Evolutionary conservation across 2,113 vertebrate genomes (phyloP).

Genomic region (Grallaria varia): DNA sequence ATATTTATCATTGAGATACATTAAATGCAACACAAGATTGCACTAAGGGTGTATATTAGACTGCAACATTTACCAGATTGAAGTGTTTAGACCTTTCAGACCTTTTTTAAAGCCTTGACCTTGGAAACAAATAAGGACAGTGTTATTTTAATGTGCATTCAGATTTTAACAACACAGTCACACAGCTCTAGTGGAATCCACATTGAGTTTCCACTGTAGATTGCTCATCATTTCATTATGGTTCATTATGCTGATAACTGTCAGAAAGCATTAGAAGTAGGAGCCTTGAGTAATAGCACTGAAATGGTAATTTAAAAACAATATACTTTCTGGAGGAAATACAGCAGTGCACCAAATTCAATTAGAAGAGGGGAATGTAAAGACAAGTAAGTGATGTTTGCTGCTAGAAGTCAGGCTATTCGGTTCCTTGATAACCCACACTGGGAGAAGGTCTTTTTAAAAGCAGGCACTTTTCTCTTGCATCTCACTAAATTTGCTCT

Average conservation of each 20-base stretch:
- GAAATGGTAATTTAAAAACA: conserved; percentile 83
- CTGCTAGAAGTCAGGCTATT: conserved; percentile 32
- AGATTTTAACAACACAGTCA: conserved; percentile 74
- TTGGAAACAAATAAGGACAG: conserved; percentile 78
- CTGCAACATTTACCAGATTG: conserved; percentile 35
- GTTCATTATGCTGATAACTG: conserved; percentile 85
- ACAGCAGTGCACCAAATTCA: conserved; percentile 72
- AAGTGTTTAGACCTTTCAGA: conserved; percentile 25
- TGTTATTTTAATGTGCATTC: conserved; percentile 75
- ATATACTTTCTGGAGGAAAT: conserved; percentile 80
- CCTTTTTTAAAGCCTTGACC: conserved; percentile 66
- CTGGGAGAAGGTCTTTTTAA: conserved; percentile 36
- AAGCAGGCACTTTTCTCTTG: conserved; percentile 34
- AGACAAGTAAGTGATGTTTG: conserved; percentile 65
- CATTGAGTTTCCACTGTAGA: conserved; percentile 75
- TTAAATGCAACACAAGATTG: background rate
- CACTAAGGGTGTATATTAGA: background rate
- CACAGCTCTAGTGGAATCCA: conserved; percentile 71
- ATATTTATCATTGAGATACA: conserved; percentile 11
- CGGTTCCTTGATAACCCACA: conserved; percentile 56
- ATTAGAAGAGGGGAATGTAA: conserved; percentile 74
- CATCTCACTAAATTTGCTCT: conserved; percentile 47
- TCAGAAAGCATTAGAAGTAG: conserved; percentile 78
- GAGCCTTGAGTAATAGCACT: conserved; percentile 78
- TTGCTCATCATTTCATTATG: conserved; percentile 83